These are phyloP conservation scores for Hippopotamus amphibius DNA, from an alignment of 2,113 vertebrate species.

Conservation along the genomic window DNA sequence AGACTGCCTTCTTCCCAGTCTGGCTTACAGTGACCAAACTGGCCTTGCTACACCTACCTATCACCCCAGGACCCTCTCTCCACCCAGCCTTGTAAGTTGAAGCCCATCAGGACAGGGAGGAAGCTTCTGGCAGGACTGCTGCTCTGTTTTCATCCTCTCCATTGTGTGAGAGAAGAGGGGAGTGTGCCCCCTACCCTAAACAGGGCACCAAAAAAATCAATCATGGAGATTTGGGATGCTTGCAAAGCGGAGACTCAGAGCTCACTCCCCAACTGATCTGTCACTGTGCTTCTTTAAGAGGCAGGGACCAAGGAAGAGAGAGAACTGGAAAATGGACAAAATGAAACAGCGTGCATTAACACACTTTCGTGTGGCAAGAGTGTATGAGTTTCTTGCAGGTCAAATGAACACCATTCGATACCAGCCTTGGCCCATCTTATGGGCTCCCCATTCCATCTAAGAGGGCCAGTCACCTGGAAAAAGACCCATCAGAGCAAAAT, in stretches of 20 bases:
- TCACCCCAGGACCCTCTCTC: not conserved
- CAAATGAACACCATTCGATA: not conserved
- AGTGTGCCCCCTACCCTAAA: accelerated
- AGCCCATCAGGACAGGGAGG: not conserved
- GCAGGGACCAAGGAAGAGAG: not conserved
- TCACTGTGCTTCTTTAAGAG: not conserved
- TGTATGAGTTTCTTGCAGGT: not conserved
- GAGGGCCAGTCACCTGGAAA: not conserved
- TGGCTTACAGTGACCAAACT: not conserved
- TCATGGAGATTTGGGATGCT: not conserved
- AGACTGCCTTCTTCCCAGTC: not conserved
- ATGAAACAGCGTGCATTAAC: not conserved
- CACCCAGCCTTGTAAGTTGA: not conserved
- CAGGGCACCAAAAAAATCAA: not conserved
- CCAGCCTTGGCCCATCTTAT: not conserved
- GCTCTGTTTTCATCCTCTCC: not conserved
- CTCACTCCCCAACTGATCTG: not conserved
- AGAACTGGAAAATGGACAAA: not conserved
- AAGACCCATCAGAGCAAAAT: not conserved
- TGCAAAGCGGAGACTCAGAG: not conserved
- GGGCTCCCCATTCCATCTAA: not conserved
- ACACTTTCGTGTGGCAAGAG: not conserved
- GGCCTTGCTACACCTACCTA: not conserved
- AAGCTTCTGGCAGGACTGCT: not conserved
- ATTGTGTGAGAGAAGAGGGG: no score